Conservation (phyloP, 2,888 invertebrate species). For the Julus scanicus region DNA sequence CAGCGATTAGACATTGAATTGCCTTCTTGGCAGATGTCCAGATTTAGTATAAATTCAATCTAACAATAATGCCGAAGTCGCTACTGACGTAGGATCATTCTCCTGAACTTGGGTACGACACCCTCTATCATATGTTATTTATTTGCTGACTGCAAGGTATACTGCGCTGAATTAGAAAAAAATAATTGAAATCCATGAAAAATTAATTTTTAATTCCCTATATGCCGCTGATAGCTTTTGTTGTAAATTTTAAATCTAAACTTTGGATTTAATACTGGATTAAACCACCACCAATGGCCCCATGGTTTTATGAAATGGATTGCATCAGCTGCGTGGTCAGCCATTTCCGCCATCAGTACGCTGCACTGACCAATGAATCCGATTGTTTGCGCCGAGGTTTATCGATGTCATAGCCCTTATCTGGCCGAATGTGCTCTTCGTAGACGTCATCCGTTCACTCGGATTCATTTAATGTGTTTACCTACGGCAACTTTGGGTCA, state of each 20-base stretch:
- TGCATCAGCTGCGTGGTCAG: background rate
- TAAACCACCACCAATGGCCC: background rate
- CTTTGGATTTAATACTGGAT: background rate
- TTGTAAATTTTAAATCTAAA: background rate
- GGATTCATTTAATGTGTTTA: constrained; percentile 24
- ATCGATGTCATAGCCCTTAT: constrained; percentile 23
- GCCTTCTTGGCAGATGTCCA: too few species aligned
- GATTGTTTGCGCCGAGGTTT: constrained; percentile 22
- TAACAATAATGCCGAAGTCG: too few species aligned
- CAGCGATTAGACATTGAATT: too few species aligned
- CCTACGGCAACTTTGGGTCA: constrained; percentile 32
- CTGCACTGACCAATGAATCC: constrained; percentile 15
- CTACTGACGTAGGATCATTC: too few species aligned
- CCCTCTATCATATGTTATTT: too few species aligned
- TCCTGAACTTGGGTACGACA: too few species aligned
- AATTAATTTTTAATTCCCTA: too few species aligned
- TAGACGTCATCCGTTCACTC: background rate
- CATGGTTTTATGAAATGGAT: background rate
- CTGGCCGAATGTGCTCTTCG: background rate
- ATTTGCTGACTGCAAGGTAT: too few species aligned
- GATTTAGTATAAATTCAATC: too few species aligned
- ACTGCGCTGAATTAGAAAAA: too few species aligned
- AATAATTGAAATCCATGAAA: too few species aligned
- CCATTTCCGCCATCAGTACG: background rate
- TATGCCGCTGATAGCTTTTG: too few species aligned